Base-by-base conservation (phyloP, 1,140 invertebrate species). In the Scaptodrosophila lebanonensis region DNA sequence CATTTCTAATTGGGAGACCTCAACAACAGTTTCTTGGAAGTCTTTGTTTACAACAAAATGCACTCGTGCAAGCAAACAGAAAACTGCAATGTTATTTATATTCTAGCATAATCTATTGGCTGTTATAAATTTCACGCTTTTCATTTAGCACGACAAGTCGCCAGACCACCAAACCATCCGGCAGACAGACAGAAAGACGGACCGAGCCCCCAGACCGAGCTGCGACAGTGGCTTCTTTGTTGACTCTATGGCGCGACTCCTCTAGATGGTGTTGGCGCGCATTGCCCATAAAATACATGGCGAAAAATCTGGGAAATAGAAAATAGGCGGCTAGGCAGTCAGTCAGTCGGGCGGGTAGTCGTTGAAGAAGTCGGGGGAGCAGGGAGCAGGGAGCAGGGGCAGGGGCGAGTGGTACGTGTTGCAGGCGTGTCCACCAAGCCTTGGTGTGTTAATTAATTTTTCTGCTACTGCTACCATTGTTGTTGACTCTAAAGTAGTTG, bases 81-180 rank as follows among this genome's bases (percentile, higher is more conserved):
- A 48, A 44, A 39, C 38, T 16, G 62, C 49, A 73, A 54, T 50
- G 48, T 72, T 72, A 47, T 72, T 73, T 73, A 67, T 67, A 67
- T 52, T 68, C 44, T 43, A 15, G 50, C 53, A 50, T 64, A 75
- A 73, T 73, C 59, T 68, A 73, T 75, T 68, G 49, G 65, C 53
- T 60, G 70, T 68, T 75, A 64, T 75, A 75, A 73, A 73, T 73
- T 67, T 68, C 45, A 56, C 50, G 70, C 59, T 73, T 68, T 73
- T 68, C 58, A 63, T 47, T 67, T 72, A 63, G 51, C 66, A 58
- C 22, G 22, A 25, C 22, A 4, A 25, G 8, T 4, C 22, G 3
- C 3, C 3, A 25, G 22, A 25, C n/a, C n/a, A n/a, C n/a, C n/a
- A n/a, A n/a, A n/a, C 22, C 22, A 4, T 25, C 3, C 22, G 22